phyloP scores from a whole-genome alignment of 1,140 invertebrate species.

The Melipona quadrifasciata region DNA sequence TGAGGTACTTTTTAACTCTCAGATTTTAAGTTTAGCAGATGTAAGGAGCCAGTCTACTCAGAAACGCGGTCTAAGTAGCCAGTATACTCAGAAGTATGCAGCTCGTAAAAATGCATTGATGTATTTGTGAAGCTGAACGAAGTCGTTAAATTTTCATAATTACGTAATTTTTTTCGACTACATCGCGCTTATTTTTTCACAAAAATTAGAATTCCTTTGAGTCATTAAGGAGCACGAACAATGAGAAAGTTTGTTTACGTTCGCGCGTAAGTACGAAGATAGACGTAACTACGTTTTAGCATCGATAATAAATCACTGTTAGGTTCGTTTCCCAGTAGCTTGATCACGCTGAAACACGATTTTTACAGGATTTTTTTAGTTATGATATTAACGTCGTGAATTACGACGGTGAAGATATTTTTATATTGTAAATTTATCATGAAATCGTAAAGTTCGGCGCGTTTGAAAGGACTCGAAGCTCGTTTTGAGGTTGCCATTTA shows the following conservation, averaged over 20 bases:
- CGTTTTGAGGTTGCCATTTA: not conserved
- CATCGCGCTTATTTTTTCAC: too few relatives aligned
- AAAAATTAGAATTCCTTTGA: not conserved
- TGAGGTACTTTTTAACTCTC: not conserved
- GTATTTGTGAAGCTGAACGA: not conserved
- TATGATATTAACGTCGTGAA: not conserved
- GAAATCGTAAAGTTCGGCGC: not conserved
- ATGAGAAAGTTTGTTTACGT: not conserved
- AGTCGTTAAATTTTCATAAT: conserved; percentile 1
- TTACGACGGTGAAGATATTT: not conserved
- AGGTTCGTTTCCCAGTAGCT: not conserved
- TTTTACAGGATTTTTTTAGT: not conserved
- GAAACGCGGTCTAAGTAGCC: not conserved
- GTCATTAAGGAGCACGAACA: not conserved
- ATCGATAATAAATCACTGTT: not conserved
- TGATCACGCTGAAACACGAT: not conserved
- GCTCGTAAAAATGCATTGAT: not conserved
- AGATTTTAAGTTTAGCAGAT: not conserved
- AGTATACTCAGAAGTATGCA: not conserved
- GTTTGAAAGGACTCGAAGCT: not conserved
- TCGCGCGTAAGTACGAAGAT: not conserved
- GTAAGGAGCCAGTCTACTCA: too few relatives aligned
- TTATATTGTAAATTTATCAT: not conserved
- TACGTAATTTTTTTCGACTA: not conserved
- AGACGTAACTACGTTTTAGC: not conserved